These are phyloP conservation scores for Leptinotarsa undecemlineata DNA, from an alignment of 1,140 invertebrate species.

Conservation along the genomic window DNA sequence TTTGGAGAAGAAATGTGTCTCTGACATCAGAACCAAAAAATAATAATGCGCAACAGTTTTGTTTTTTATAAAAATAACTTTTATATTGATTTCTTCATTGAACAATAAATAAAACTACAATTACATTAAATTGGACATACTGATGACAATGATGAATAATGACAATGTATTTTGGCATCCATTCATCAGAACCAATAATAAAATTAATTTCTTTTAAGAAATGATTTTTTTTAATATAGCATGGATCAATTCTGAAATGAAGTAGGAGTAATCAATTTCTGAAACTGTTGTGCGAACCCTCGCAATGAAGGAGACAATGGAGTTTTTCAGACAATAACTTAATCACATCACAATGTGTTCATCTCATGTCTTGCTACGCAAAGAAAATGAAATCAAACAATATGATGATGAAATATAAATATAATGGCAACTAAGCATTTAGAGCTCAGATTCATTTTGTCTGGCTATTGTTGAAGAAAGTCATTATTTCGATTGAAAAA, in stretches of 20 bases:
- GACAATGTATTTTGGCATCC: too few species aligned
- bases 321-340: slow-evolving; percentile 39
- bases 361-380: slow-evolving; percentile 46
- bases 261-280: slow-evolving; percentile 37
- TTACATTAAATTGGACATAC: too few species aligned
- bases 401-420: slow-evolving; percentile 49
- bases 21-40: too few species aligned
- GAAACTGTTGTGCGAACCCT: slow-evolving; percentile 36
- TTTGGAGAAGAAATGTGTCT: too few species aligned
- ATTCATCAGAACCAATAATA: neutral
- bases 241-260: slow-evolving; percentile 45
- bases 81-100: too few species aligned
- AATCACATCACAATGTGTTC: slow-evolving; percentile 25
- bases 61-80: too few species aligned
- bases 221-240: neutral
- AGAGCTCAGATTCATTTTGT: slow-evolving; percentile 45
- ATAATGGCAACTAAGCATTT: slow-evolving; percentile 24
- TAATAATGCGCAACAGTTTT: too few species aligned
- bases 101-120: too few species aligned
- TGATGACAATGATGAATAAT: too few species aligned
- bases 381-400: slow-evolving; percentile 50
- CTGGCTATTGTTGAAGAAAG: slow-evolving; percentile 41
- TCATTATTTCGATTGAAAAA: slow-evolving; percentile 30
- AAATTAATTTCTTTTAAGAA: neutral
- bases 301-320: slow-evolving; percentile 34